Evolutionary conservation across 1,140 invertebrate genomes (phyloP).

Genomic region (Papilio xuthus): DNA sequence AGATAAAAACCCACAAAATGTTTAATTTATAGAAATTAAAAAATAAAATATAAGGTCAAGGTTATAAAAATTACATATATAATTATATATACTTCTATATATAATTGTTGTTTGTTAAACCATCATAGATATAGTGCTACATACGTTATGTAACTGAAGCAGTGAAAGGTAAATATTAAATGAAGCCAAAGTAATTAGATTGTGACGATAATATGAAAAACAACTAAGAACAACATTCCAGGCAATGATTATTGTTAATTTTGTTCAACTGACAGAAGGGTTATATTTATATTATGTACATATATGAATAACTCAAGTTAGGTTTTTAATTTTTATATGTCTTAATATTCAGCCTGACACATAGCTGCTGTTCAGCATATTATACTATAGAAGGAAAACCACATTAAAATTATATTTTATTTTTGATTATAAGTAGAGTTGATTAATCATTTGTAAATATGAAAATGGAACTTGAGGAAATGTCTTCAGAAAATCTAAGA

Average conservation of each 20-base stretch:
- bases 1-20: too few relatives aligned
- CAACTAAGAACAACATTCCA: background rate
- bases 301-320: background rate
- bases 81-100: background rate
- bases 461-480: too few relatives aligned
- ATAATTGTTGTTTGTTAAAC: background rate
- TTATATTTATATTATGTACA: background rate
- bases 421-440: too few relatives aligned
- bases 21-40: too few relatives aligned
- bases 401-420: too few relatives aligned
- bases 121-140: background rate
- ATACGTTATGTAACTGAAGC: background rate
- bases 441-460: too few relatives aligned
- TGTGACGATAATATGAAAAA: background rate
- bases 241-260: background rate
- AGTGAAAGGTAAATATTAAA: conserved; percentile 3
- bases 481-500: too few relatives aligned
- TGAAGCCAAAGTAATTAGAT: conserved; percentile 1
- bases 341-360: too few relatives aligned
- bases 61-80: background rate
- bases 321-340: too few relatives aligned
- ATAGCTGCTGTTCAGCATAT: too few relatives aligned
- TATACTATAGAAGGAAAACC: too few relatives aligned
- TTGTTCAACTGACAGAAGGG: background rate
- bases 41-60: background rate